Percentiles rank a stretch among this genome's conserved stretches.
phyloP scores from a whole-genome alignment of 1,140 invertebrate species.

The Drosophila serrata region DNA sequence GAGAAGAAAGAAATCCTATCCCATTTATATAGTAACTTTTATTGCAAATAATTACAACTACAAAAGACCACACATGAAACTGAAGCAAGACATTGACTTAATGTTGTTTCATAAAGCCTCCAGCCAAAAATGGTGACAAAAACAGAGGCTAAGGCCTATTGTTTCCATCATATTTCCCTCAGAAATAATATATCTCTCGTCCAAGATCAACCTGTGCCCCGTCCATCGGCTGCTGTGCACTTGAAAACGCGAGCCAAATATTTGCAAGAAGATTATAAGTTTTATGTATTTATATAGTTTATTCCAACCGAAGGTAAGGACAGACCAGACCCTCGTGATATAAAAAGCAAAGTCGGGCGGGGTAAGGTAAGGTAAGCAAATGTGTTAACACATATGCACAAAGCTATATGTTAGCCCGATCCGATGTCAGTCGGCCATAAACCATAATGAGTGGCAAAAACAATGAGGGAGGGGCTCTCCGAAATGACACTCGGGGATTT shows the following conservation, averaged over 20 bases:
- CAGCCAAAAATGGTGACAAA: not conserved
- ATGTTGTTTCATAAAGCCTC: not conserved
- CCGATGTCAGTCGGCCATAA: conserved; percentile 57
- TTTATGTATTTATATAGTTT: conserved; percentile 24
- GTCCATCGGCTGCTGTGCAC: conserved; percentile 30
- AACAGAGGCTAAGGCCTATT: not conserved
- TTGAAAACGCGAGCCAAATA: conserved; percentile 20
- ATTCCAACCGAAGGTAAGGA: conserved; percentile 36
- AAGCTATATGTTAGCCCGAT: conserved; percentile 36
- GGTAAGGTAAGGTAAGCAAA: conserved; percentile 19
- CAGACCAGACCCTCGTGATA: conserved; percentile 11
- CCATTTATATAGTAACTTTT: too few relatives aligned
- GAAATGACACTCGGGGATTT: not conserved
- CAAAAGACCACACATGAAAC: not conserved
- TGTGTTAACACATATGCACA: conserved; percentile 32
- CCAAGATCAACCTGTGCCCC: conserved; percentile 30
- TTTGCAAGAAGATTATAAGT: conserved; percentile 50
- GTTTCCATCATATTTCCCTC: conserved; percentile 10
- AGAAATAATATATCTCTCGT: conserved; percentile 10
- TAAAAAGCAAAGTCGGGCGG: conserved; percentile 13
- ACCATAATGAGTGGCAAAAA: conserved; percentile 43
- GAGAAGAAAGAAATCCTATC: too few relatives aligned
- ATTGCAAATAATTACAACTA: too few relatives aligned
- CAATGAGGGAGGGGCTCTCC: conserved; percentile 26
- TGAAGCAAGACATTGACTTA: not conserved